A percentile compares a stretch with the other conserved stretches of the same genome.
phyloP scores from a whole-genome alignment of 1,140 invertebrate genomes.

The Aphelenchoides besseyi region DNA sequence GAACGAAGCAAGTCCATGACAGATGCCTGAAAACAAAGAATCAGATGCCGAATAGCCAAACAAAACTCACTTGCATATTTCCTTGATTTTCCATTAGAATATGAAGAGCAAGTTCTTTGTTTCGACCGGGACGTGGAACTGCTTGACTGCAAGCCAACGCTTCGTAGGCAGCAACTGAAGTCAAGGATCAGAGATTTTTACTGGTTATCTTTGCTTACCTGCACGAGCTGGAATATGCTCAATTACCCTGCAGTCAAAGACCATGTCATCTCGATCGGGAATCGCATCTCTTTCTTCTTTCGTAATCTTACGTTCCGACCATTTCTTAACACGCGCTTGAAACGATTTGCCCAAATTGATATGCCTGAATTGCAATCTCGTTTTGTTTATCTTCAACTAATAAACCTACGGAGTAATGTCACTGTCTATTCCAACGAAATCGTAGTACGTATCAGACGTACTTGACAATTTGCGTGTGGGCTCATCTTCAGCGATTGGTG shows the following conservation, averaged over 20 bases:
- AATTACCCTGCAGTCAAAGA: slow-evolving; percentile 56
- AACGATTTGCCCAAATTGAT: slow-evolving; percentile 85
- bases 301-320: slow-evolving; percentile 51
- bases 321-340: slow-evolving; percentile 71
- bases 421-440: slow-evolving; percentile 63
- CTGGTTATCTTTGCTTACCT: slow-evolving; percentile 28
- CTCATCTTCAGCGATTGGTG: slow-evolving; percentile 49
- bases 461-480: slow-evolving; percentile 32
- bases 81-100: slow-evolving; percentile 69
- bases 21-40: no score
- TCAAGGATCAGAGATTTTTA: slow-evolving; percentile 11
- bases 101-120: slow-evolving; percentile 89
- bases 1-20: slow-evolving; percentile 59
- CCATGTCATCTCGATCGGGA: slow-evolving; percentile 55
- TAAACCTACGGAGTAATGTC: slow-evolving; percentile 66
- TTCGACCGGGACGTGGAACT: slow-evolving; percentile 74
- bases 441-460: slow-evolving; percentile 46
- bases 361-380: slow-evolving; percentile 64
- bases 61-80: no score
- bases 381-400: slow-evolving; percentile 25
- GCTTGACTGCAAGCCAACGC: slow-evolving; percentile 74
- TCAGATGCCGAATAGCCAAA: no score
- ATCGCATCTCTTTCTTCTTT: slow-evolving; percentile 53
- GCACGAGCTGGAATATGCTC: slow-evolving; percentile 50
- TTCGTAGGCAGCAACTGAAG: slow-evolving; percentile 67